Evolutionary conservation across 2,888 invertebrate genomes (phyloP).

Genomic region (Troides helena): DNA sequence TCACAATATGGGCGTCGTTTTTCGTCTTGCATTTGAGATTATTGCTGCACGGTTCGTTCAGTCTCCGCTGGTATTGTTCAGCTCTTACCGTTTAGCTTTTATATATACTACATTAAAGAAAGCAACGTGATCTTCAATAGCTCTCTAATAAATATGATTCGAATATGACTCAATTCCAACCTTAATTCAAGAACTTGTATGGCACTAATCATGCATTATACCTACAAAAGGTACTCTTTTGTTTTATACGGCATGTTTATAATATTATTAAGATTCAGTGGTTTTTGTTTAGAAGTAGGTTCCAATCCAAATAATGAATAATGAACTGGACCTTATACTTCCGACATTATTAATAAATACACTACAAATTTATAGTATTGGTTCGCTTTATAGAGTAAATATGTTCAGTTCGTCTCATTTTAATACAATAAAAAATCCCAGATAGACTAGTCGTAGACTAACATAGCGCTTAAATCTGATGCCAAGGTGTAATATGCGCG

Average conservation of each 20-base stretch:
- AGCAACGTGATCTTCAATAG: background rate
- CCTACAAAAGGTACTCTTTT: too few relatives aligned
- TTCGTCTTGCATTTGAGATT: conserved; percentile 70
- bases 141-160: conserved; percentile 8
- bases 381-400: background rate
- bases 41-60: conserved; percentile 62
- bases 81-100: conserved; percentile 43
- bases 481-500: too few relatives aligned
- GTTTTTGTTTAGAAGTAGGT: too few relatives aligned
- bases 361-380: background rate
- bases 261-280: too few relatives aligned
- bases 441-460: too few relatives aligned
- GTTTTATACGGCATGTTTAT: too few relatives aligned
- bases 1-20: conserved; percentile 70
- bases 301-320: too few relatives aligned
- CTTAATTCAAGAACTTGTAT: background rate
- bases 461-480: too few relatives aligned
- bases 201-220: too few relatives aligned
- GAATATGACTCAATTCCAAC: conserved; percentile 18
- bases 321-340: too few relatives aligned
- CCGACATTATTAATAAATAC: too few relatives aligned
- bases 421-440: background rate
- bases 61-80: conserved; percentile 52
- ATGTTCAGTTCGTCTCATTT: background rate
- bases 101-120: conserved; percentile 17